Conservation (phyloP, 2,113 vertebrate species). For the Elephas maximus region DNA sequence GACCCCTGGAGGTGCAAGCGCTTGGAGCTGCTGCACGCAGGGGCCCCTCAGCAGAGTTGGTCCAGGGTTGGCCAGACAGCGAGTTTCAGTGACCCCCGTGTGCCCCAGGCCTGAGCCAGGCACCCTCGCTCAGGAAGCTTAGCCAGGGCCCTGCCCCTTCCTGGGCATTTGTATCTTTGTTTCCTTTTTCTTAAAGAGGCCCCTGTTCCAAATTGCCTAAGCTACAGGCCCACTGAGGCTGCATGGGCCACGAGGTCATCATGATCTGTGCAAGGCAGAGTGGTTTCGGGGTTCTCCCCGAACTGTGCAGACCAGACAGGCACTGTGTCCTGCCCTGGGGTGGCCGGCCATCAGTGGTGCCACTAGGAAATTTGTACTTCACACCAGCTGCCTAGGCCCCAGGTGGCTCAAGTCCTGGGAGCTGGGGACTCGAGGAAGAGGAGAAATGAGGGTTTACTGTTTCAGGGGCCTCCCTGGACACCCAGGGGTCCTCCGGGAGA, state of each 20-base stretch:
- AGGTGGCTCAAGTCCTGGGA: accelerated
- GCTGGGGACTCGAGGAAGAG: not conserved
- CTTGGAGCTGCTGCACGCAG: accelerated
- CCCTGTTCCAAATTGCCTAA: too few species aligned
- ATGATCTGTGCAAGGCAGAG: accelerated
- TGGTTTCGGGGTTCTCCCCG: accelerated
- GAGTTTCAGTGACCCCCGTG: accelerated
- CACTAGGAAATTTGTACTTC: not conserved
- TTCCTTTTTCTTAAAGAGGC: not conserved
- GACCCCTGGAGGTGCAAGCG: not conserved
- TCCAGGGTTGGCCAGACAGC: too few species aligned
- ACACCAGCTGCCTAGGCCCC: not conserved
- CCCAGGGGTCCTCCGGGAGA: not conserved
- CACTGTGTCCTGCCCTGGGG: accelerated
- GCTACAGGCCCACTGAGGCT: not conserved
- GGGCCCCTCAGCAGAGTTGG: too few species aligned
- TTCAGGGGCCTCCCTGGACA: not conserved
- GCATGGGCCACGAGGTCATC: not conserved
- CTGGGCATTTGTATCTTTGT: too few species aligned
- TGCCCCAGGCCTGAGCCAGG: not conserved
- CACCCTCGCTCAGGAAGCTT: accelerated
- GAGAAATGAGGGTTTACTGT: not conserved
- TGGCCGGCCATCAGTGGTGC: not conserved
- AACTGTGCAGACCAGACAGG: not conserved
- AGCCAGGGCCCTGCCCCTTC: not conserved